Evolutionary conservation across 2,113 vertebrate genomes (phyloP).

Genomic region (Osmerus eperlanus): DNA sequence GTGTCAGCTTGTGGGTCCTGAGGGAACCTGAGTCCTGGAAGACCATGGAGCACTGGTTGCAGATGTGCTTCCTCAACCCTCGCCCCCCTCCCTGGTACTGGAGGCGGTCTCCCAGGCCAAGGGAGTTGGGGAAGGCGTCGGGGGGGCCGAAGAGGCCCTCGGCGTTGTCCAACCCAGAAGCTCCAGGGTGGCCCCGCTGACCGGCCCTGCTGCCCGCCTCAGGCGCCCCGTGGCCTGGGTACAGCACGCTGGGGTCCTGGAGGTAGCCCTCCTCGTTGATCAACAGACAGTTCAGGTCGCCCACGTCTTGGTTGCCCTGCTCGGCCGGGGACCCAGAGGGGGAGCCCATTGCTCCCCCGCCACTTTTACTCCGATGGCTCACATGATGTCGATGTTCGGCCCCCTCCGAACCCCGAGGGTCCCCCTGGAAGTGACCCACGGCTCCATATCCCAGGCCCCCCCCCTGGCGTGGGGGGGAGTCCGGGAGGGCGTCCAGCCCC

Average conservation of each 20-base stretch:
- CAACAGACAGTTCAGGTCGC: constrained; percentile 66
- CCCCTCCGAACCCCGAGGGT: constrained; percentile 40
- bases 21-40: constrained; percentile 58
- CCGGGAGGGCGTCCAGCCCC: constrained; percentile 53
- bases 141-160: constrained; percentile 46
- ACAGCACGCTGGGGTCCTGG: constrained; percentile 58
- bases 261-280: constrained; percentile 75
- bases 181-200: constrained; percentile 44
- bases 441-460: constrained; percentile 47
- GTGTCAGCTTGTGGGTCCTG: constrained; percentile 58
- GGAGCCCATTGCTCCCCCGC: not conserved
- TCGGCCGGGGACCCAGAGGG: constrained; percentile 13
- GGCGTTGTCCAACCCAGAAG: constrained; percentile 21
- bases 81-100: constrained; percentile 44
- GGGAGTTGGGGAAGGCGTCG: constrained; percentile 32
- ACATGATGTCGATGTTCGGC: constrained; percentile 48
- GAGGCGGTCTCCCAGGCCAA: constrained; percentile 44
- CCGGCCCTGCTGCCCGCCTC: constrained; percentile 35
- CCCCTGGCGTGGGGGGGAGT: constrained; percentile 47
- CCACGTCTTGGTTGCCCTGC: constrained; percentile 41
- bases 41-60: constrained; percentile 53
- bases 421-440: constrained; percentile 49
- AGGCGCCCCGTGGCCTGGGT: constrained; percentile 41
- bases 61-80: constrained; percentile 47
- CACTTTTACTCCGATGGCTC: constrained; percentile 29